Evolutionary conservation across 2,113 vertebrate species (phyloP), one percentile per base, ranked within the genome.

Genomic region (Eidolon helvum): DNA sequence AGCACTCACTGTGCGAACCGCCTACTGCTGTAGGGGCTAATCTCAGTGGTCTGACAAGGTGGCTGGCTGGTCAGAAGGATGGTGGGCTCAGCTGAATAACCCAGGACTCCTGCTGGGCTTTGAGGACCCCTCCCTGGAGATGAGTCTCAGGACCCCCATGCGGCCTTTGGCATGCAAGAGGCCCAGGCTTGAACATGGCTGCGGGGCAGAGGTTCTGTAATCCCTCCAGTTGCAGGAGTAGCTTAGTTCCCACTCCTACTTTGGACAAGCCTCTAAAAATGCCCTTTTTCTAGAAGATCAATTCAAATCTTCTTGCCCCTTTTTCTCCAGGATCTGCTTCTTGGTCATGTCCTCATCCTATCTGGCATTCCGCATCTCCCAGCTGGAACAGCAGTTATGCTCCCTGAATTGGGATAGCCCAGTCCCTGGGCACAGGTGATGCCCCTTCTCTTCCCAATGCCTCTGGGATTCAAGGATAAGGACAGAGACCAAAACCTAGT

Each of bases 321-420:
- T 30, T 82, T 21, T 78, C 91, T 48, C 33, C 96, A 97, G 99
- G 98, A 94, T 99, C 99, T 98, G 99, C 99, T 98, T 99, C 91
- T 98, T 99, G 98, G 99, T 99, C 4, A 95, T 99, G 92, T 99
- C 99, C 1, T 99, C 99, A 0, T 99, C 99, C 1, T 99, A 99
- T 93, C 98, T 99, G 99, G 99, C 99, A 0, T 99, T 99, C 95
- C 99, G 99, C 43, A 99, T 99, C 97, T 99, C 99, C 97, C 99
- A 98, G 77, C 98, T 99, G 98, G 99, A 99, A 97, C 99, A 99
- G 98, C 99, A 99, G 97, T 98, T 99, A 71, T 99, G 99, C 79
- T 99, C 99, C 91, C 98, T 99, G 90, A 91, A 97, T 65, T 96
- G 97, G 95, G 97, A 95, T 50, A 86, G 95, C 90, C 97, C 97